Evolutionary conservation across 2,113 vertebrate genomes (phyloP).

Genomic region (Lophochroa leadbeateri): DNA sequence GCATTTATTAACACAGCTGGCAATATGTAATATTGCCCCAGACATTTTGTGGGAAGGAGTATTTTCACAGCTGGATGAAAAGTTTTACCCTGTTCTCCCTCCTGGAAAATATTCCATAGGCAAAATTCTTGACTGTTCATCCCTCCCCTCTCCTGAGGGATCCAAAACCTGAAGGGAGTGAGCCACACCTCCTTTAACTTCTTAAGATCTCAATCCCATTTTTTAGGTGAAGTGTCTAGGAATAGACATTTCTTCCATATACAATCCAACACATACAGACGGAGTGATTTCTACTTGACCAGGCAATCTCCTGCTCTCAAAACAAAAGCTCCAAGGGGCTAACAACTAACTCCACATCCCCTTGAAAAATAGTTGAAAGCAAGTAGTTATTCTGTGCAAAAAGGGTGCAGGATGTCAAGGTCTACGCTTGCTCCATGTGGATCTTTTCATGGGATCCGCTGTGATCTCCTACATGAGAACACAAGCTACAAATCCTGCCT

Average conservation of each 20-base stretch:
- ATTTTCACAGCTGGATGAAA: constrained; percentile 19
- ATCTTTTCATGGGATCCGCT: neutral
- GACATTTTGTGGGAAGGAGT: neutral
- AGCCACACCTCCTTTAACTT: neutral
- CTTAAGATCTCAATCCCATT: neutral
- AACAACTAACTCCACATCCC: neutral
- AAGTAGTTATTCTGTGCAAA: neutral
- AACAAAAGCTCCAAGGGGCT: neutral
- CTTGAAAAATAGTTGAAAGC: neutral
- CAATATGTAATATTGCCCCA: neutral
- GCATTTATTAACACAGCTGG: constrained; percentile 55
- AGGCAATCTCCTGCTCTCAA: neutral
- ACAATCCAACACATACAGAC: neutral
- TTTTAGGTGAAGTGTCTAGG: neutral
- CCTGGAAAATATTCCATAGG: neutral
- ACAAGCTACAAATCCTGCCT: neutral
- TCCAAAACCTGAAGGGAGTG: neutral
- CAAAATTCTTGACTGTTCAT: neutral
- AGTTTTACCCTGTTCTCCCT: neutral
- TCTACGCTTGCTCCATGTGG: neutral
- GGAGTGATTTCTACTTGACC: neutral
- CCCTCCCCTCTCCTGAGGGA: neutral
- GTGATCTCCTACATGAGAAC: neutral
- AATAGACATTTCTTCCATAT: neutral
- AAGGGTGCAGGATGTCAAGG: neutral